Base-by-base conservation (phyloP, 2,888 invertebrate genomes). In the Onthophagus sagittarius region DNA sequence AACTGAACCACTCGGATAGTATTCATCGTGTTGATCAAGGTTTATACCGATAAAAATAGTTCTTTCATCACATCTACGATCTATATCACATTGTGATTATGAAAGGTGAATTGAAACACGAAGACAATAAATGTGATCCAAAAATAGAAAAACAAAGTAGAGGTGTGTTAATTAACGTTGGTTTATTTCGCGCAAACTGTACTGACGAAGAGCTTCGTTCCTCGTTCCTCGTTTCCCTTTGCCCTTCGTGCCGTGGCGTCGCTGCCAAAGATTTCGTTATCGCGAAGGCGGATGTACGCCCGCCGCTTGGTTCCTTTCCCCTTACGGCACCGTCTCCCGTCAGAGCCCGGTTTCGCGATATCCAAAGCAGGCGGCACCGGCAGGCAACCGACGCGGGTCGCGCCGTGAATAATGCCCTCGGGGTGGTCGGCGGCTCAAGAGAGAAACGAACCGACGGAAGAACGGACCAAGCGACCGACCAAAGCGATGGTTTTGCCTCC, bases 231-330 rank as follows among this genome's bases (percentile, higher is more conserved):
- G 39, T 53, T 23, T 53, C 39, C 39, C 39, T 53, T 53, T 11
- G 39, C 39, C 39, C 39, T 53, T 76, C 76, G 75, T 78, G 76
- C 77, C 77, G 76, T 77, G 77, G 78, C 78, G 79, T 74, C 76
- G 77, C 78, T 77, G 78, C 79, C 78, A 78, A 77, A 80, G 77
- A 77, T 79, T 75, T 75, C 76, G 81, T 80, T 81, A 82, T 82
- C 83, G 84, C 80, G 80, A 80, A 67, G 67, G 67, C 67, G 31
- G 81, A 83, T 83, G 82, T 84, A 82, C 80, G 82, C 83, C 82
- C 80, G 80, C 79, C 79, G 78, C 81, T 77, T 79, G 79, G 78
- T 79, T 78, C 79, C 74, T 74, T 86, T 86, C 63, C 71, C 71
- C 75, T 62, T 63, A 64, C 69, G 53, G 73, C 72, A 11, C 39